Evolutionary conservation across 2,888 invertebrate species (phyloP).

Genomic region (Arctia plantaginis): DNA sequence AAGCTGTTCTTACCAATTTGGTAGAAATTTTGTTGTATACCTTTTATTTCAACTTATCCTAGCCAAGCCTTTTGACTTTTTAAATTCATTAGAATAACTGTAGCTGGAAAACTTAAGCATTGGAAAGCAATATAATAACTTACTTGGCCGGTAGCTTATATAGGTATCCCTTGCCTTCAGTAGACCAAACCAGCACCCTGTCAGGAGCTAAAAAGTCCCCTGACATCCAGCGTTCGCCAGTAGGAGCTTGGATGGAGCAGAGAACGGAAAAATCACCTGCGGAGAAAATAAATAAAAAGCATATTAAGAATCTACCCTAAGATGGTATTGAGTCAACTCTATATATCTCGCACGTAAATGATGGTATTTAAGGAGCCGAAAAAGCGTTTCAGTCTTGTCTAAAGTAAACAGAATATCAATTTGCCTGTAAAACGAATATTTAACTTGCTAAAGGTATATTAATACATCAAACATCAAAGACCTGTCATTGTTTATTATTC

Average conservation of each 20-base stretch:
- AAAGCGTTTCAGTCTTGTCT: too few species aligned
- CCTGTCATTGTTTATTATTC: too few species aligned
- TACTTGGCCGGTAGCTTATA: slow-evolving; percentile 98
- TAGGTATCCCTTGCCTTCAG: slow-evolving; percentile 97
- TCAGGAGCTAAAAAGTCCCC: slow-evolving; percentile 98
- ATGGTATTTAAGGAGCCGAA: too few species aligned
- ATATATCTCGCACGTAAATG: not conserved
- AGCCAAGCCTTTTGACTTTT: not conserved
- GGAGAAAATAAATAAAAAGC: not conserved
- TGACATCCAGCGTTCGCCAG: slow-evolving; percentile 97
- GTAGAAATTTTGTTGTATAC: not conserved
- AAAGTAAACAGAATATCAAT: too few species aligned
- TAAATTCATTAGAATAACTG: not conserved
- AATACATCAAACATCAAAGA: too few species aligned
- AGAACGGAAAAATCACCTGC: slow-evolving; percentile 97
- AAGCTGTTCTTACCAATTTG: not conserved
- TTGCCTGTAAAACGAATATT: too few species aligned
- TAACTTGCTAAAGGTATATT: too few species aligned
- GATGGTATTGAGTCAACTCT: not conserved
- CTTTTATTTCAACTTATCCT: not conserved
- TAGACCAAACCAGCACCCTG: slow-evolving; percentile 97
- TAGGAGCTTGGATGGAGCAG: slow-evolving; percentile 95
- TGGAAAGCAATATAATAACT: slow-evolving; percentile 65
- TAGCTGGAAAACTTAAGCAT: not conserved
- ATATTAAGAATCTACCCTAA: not conserved